A percentile compares a stretch with the other conserved stretches of the same genome.
Evolutionary conservation across 2,888 invertebrate species (phyloP).

Genomic region (Ormyrus pomaceus): DNA sequence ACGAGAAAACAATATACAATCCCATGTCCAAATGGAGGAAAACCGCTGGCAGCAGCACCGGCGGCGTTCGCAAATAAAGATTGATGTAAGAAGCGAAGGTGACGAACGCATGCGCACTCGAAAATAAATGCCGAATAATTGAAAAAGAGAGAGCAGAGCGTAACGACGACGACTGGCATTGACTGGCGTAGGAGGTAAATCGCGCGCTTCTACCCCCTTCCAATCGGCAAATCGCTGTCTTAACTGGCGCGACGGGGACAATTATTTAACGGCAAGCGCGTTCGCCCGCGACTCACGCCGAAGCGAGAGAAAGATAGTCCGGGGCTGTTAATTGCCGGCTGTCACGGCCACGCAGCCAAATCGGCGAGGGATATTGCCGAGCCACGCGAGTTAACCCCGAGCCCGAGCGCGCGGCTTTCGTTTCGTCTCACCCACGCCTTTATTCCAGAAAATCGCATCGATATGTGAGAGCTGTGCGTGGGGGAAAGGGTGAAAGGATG

Average conservation of each 20-base stretch:
- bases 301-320: conserved; percentile 59
- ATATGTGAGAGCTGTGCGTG: neutral
- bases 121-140: conserved; percentile 68
- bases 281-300: conserved; percentile 62
- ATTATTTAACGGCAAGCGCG: conserved; percentile 71
- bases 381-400: conserved; percentile 30
- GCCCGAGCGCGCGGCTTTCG: conserved; percentile 4
- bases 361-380: conserved; percentile 36
- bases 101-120: conserved; percentile 27
- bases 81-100: conserved; percentile 50
- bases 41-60: neutral
- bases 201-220: conserved; percentile 28
- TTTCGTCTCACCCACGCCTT: neutral
- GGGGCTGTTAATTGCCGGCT: conserved; percentile 74
- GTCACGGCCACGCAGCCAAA: conserved; percentile 71
- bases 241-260: conserved; percentile 70
- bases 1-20: conserved; percentile 1
- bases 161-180: conserved; percentile 66
- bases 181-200: conserved; percentile 65
- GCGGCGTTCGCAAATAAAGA: conserved; percentile 33
- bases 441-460: conserved; percentile 2
- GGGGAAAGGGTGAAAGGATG: no score
- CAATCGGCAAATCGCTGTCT: conserved; percentile 69
- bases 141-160: conserved; percentile 62
- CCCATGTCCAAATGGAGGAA: neutral